Evolutionary conservation across 1,140 invertebrate species (phyloP).

Genomic region (Aphidius gifuensis): DNA sequence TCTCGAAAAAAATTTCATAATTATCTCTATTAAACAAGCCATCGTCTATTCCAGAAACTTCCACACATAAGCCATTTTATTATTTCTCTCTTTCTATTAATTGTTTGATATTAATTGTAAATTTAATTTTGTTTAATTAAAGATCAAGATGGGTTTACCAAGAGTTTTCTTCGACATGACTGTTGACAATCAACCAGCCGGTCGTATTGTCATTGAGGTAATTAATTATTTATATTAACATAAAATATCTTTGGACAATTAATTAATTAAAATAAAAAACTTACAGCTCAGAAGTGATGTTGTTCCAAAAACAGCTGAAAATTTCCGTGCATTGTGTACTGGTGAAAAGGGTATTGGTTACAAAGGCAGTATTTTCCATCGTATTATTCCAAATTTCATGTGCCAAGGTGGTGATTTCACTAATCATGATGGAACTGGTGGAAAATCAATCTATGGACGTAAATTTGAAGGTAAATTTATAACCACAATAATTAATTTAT

Average conservation of each 20-base stretch:
- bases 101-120: no score
- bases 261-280: slow-evolving; percentile 22
- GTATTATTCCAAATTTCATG: slow-evolving; percentile 98
- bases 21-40: no score
- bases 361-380: slow-evolving; percentile 88
- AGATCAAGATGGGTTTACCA: slow-evolving; percentile 71
- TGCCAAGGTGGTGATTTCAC: slow-evolving; percentile 96
- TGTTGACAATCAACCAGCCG: slow-evolving; percentile 74
- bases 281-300: slow-evolving; percentile 60
- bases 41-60: no score
- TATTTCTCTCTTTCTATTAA: no score
- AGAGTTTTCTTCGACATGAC: slow-evolving; percentile 88
- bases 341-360: slow-evolving; percentile 93
- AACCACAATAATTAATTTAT: no score
- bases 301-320: slow-evolving; percentile 91
- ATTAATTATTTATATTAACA: slow-evolving; percentile 29
- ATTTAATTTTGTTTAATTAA: no score
- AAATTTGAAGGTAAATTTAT: slow-evolving; percentile 67
- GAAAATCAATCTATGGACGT: slow-evolving; percentile 92
- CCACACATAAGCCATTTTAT: no score
- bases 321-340: slow-evolving; percentile 91
- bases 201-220: slow-evolving; percentile 90
- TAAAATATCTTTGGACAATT: no score
- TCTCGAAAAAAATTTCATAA: no score
- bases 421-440: slow-evolving; percentile 92